phyloP scores from a whole-genome alignment of 1,140 invertebrate genomes.

The Tetramorium parvispinum region DNA sequence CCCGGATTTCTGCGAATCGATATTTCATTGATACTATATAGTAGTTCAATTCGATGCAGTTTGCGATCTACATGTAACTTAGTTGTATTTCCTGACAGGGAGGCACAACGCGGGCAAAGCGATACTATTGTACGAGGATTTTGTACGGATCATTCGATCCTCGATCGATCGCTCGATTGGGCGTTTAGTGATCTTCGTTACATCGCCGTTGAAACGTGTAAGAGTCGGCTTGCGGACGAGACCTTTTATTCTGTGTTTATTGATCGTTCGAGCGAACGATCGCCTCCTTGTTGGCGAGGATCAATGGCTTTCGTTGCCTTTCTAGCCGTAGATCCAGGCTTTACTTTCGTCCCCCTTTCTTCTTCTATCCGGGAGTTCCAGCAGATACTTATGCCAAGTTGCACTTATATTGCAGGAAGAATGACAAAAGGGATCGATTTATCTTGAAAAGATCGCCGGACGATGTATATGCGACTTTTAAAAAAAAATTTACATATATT shows the following conservation, averaged over 20 bases:
- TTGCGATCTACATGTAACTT: constrained; percentile 21
- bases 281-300: constrained; percentile 69
- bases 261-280: constrained; percentile 73
- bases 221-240: constrained; percentile 73
- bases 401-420: constrained; percentile 65
- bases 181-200: constrained; percentile 74
- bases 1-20: not conserved
- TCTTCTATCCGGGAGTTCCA: constrained; percentile 16
- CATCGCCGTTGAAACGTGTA: constrained; percentile 74
- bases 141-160: constrained; percentile 63
- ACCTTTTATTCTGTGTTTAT: constrained; percentile 67
- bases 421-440: constrained; percentile 51
- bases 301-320: constrained; percentile 74
- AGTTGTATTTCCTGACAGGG: constrained; percentile 38
- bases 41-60: constrained; percentile 11
- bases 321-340: constrained; percentile 67
- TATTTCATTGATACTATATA: constrained; percentile 9
- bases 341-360: constrained; percentile 28
- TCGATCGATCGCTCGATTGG: constrained; percentile 75
- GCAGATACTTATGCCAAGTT: constrained; percentile 66
- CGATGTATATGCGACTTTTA: not conserved
- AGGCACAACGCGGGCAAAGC: constrained; percentile 49
- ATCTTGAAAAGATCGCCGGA: constrained; percentile 14
- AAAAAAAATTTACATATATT: constrained; percentile 11
- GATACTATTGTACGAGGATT: constrained; percentile 37